Base-by-base conservation (phyloP, 1,140 invertebrate species). In the Pogonomyrmex californicus region DNA sequence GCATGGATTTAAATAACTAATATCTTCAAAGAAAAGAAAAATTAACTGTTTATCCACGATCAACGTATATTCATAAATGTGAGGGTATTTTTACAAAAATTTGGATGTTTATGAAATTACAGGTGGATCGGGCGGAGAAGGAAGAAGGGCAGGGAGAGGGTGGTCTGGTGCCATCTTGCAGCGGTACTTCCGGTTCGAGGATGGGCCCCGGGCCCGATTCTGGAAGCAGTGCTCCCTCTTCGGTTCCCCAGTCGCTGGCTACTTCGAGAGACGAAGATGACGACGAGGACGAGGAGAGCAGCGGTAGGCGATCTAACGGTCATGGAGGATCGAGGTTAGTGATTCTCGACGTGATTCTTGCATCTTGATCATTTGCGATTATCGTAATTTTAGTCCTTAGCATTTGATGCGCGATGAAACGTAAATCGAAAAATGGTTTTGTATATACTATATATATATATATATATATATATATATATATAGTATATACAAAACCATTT, bases 71-170 rank as follows among this genome's bases (percentile, higher is more conserved):
- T 51, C 17, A 2, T 51, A 36, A 2, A 12, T 12, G 1, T 9
- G 10, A 14, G 1, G 30, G 51, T 54, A 51, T n/a, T 51, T 73
- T 36, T 14, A 30, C 4, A 68, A 66, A 49, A 71, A 17, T 49
- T 51, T 0, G 30, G 9, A 41, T 56, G 30, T 2, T 68, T 10
- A n/a, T 62, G 30, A 33, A 33, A 49, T 83, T 71, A 2, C 85
- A 95, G 95, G 94, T 95, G 94, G 94, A 95, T 94, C 95, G 94
- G 86, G 92, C 91, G 91, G 94, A 95, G 90, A 95, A 94, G 93
- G 94, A 95, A 91, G 94, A 94, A 93, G 93, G 91, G 88, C 94
- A 94, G 92, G 93, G 92, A 91, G 94, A 91, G 91, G 92, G 92
- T 92, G 92, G 92, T 93, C 91, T 93, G 92, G 92, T 90, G 87